Evolutionary conservation across 1,140 invertebrate species (phyloP), one percentile per base, ranked within the genome.

Genomic region (Hycleus phaleratus): DNA sequence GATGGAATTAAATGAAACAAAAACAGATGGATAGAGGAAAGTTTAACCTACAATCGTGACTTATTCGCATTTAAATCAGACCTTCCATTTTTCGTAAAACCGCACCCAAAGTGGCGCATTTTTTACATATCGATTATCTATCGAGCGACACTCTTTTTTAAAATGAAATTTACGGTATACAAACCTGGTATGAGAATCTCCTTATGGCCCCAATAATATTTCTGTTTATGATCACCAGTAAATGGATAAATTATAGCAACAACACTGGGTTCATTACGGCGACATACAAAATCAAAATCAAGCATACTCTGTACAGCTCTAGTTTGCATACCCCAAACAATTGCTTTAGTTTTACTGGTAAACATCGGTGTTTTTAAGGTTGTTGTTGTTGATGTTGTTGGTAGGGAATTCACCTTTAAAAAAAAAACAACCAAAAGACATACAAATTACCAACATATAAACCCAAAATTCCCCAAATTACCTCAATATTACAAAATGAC

Each of bases 171-270:
- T 18, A 1, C 1, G 18, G 1, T 1, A 18, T 18, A 18, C 18
- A 2, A 18, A 18, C 18, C 18, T 18, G 89, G 89, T 72, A 97
- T 88, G 5, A 97, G 82, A 44, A 97, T 88, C 68, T 99, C 97
- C 72, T 98, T 98, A 75, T 99, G 96, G 1, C 97, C 97, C 90
- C 96, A 99, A 72, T 99, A 99, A 77, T 95, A 99, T 76, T 99
- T 99, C 74, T 97, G 95, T 70, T 97, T 97, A 72, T 99, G 96
- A 78, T 99, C 95, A 1, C 95, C 97, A 3, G 95, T 97, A 73
- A 95, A 98, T 3, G 97, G 97, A 78, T 99, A 99, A 9, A 98
- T 93, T 70, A 98, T 91, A 26, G 95, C 96, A 3, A 92, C 94
- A 1, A 99, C 90, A 2, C 87, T 90, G 3, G 90, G 89, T 65